A percentile compares a stretch with the other conserved stretches of the same genome.
Evolutionary conservation across 2,888 invertebrate genomes (phyloP).

Genomic region (Hydrotaea diabolus): DNA sequence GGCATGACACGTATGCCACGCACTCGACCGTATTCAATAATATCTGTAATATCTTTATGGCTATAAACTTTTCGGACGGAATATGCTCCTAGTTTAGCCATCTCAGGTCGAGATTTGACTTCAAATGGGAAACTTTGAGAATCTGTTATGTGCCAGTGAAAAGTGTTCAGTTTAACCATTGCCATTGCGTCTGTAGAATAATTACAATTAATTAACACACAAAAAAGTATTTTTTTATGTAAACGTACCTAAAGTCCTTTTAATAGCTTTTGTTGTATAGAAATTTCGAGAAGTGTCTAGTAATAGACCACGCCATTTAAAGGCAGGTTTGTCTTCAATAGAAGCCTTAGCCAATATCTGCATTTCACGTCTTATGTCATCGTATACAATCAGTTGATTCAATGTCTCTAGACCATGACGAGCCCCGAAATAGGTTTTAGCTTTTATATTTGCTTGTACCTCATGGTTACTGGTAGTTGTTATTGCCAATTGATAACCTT

Average conservation of each 20-base stretch:
- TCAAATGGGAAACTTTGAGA: constrained; percentile 96
- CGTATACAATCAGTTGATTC: constrained; percentile 79
- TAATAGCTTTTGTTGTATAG: constrained; percentile 86
- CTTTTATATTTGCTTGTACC: constrained; percentile 81
- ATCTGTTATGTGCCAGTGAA: constrained; percentile 98
- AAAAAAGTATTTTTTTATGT: too few relatives aligned
- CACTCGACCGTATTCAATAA: constrained; percentile 86
- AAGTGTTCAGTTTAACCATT: constrained; percentile 93
- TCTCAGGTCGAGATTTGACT: constrained; percentile 86
- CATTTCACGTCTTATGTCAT: constrained; percentile 79
- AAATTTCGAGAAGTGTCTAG: constrained; percentile 96
- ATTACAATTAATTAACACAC: too few relatives aligned
- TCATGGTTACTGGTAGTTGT: constrained; percentile 74
- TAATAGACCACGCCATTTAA: constrained; percentile 92
- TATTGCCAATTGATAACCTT: constrained; percentile 81
- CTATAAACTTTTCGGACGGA: constrained; percentile 86
- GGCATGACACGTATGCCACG: constrained; percentile 93
- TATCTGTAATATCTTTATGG: constrained; percentile 82
- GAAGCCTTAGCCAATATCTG: constrained; percentile 84
- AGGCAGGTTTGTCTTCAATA: constrained; percentile 90
- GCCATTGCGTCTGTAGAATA: constrained; percentile 89
- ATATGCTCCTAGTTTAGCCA: constrained; percentile 90
- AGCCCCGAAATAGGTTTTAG: constrained; percentile 84
- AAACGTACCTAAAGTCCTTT: constrained; percentile 85
- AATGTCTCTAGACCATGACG: constrained; percentile 85